A percentile compares a stretch with the other conserved stretches of the same genome.
phyloP scores from a whole-genome alignment of 2,888 invertebrate species.

The Drosophila flavopinicola region DNA sequence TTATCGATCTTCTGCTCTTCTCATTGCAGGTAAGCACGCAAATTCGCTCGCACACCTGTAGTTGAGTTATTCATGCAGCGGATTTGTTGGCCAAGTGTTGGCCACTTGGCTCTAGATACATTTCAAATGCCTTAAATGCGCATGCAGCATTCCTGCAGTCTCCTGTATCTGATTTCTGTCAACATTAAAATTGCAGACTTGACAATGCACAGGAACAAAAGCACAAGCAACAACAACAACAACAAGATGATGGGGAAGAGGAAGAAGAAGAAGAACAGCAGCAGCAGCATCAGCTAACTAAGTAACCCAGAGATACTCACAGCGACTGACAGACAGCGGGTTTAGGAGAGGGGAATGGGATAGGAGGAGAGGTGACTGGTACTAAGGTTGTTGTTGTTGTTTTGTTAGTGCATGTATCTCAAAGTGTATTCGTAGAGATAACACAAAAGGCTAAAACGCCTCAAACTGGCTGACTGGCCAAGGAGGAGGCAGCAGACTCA shows the following conservation, averaged over 20 bases:
- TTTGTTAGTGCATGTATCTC: slow-evolving; percentile 62
- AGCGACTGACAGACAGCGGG: slow-evolving; percentile 53
- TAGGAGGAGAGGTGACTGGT: not conserved
- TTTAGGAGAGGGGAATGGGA: not conserved
- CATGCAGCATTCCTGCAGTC: slow-evolving; percentile 75
- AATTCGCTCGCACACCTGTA: slow-evolving; percentile 49
- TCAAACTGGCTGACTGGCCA: slow-evolving; percentile 46
- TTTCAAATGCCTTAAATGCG: slow-evolving; percentile 78
- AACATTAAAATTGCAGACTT: slow-evolving; percentile 80
- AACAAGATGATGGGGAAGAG: slow-evolving; percentile 12
- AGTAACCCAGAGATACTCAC: slow-evolving; percentile 74
- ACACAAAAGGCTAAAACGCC: slow-evolving; percentile 79
- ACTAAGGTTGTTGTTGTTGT: slow-evolving; percentile 25
- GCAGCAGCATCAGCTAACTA: slow-evolving; percentile 59
- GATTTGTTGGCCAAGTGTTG: slow-evolving; percentile 32
- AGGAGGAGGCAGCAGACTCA: slow-evolving; percentile 1
- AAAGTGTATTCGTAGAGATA: slow-evolving; percentile 72
- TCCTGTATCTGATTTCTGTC: slow-evolving; percentile 79
- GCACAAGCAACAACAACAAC: slow-evolving; percentile 22
- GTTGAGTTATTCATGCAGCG: slow-evolving; percentile 19
- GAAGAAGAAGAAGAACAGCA: slow-evolving; percentile 15
- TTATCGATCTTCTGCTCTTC: slow-evolving; percentile 34
- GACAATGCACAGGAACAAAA: slow-evolving; percentile 65
- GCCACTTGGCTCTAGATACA: slow-evolving; percentile 55
- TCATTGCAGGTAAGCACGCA: slow-evolving; percentile 76